Conservation (phyloP, 1,140 invertebrate species). For the Eufriesea mexicana region DNA sequence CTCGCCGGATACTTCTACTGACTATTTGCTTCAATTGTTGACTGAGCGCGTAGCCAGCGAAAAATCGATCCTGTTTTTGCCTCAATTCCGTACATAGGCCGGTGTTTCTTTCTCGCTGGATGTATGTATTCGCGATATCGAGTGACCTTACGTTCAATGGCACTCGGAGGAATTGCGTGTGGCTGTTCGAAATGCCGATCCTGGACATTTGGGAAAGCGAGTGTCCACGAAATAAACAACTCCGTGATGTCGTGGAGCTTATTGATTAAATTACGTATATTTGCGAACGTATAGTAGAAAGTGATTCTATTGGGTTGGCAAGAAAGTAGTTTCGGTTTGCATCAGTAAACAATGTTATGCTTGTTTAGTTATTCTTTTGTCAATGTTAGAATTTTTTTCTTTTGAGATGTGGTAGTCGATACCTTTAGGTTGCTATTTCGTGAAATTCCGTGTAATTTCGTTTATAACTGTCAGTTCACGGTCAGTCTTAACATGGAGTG, state of each 20-base stretch:
- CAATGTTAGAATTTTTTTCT: too few species aligned
- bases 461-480: too few species aligned
- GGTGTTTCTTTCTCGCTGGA: slow-evolving; percentile 4
- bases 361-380: too few species aligned
- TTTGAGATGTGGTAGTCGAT: too few species aligned
- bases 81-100: neutral
- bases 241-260: slow-evolving; percentile 13
- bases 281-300: neutral
- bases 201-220: slow-evolving; percentile 1
- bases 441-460: too few species aligned
- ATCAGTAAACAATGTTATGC: too few species aligned
- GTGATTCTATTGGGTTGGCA: too few species aligned
- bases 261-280: slow-evolving; percentile 48
- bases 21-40: neutral
- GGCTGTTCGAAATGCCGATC: slow-evolving; percentile 1
- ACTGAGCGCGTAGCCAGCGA: too few species aligned
- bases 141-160: slow-evolving; percentile 14
- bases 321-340: too few species aligned
- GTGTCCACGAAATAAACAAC: slow-evolving; percentile 35
- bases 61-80: neutral
- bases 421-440: too few species aligned
- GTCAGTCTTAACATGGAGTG: too few species aligned
- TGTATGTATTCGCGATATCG: slow-evolving; percentile 6
- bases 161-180: slow-evolving; percentile 31
- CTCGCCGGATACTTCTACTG: neutral